These are phyloP conservation scores for Macrophya annulata DNA, from an alignment of 2,888 invertebrate genomes.

Conservation along the genomic window DNA sequence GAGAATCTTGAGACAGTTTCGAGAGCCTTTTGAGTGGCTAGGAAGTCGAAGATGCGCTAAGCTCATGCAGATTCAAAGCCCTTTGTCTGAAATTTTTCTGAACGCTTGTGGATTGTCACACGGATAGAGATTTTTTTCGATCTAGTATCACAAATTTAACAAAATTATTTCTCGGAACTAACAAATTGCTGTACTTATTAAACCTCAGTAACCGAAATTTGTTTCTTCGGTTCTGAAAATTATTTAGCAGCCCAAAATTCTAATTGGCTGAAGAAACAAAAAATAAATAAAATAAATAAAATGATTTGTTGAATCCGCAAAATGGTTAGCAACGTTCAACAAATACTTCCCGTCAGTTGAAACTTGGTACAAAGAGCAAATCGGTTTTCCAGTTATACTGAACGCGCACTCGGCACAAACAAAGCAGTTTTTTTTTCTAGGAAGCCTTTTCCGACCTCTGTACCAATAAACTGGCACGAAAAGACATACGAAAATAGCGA, in stretches of 20 bases:
- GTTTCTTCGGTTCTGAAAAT: background rate
- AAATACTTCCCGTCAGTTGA: no score
- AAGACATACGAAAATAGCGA: background rate
- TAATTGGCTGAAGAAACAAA: no score
- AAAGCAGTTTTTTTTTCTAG: background rate
- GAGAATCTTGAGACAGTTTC: slow-evolving; percentile 16
- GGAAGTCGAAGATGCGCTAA: background rate
- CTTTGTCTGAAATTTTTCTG: background rate
- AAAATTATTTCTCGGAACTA: background rate
- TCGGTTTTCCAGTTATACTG: background rate
- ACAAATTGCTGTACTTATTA: background rate
- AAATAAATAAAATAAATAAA: no score
- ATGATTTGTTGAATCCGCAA: no score
- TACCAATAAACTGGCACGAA: background rate
- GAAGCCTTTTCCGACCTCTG: background rate
- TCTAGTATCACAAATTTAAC: background rate
- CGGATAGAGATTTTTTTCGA: background rate
- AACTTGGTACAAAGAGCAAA: no score
- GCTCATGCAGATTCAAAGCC: background rate
- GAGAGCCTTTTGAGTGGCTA: background rate
- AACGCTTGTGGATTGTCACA: background rate
- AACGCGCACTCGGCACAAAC: background rate
- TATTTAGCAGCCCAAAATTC: no score
- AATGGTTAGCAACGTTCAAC: no score
- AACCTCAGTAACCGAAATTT: background rate